Conservation (phyloP, 2,113 vertebrate species). For the Gyps fulvus region DNA sequence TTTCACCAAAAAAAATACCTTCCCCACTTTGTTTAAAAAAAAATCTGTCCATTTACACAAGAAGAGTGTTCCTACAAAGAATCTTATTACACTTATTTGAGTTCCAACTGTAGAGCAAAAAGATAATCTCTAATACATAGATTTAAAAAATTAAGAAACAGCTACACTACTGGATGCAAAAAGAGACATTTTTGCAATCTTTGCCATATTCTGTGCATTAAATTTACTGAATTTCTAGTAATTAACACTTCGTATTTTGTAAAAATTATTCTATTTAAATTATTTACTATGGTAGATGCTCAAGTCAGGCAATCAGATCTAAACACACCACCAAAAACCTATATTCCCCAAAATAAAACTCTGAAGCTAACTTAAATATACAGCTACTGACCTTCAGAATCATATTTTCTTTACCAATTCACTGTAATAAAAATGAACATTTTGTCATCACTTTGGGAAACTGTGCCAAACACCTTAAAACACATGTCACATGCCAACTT, state of each 20-base stretch:
- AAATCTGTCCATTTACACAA: not conserved
- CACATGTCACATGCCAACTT: slow-evolving; percentile 80
- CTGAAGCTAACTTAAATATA: slow-evolving; percentile 40
- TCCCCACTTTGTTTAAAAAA: not conserved
- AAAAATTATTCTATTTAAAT: not conserved
- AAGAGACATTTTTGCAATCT: not conserved
- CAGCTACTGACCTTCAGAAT: slow-evolving; percentile 65
- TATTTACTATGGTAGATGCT: slow-evolving; percentile 33
- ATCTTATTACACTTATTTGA: not conserved
- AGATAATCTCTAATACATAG: not conserved
- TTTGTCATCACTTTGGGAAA: slow-evolving; percentile 81
- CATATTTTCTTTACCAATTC: slow-evolving; percentile 63
- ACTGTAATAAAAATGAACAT: slow-evolving; percentile 76
- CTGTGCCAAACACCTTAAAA: slow-evolving; percentile 81
- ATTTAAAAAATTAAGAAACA: not conserved
- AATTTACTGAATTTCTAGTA: not conserved
- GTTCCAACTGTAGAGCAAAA: not conserved
- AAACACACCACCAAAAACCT: slow-evolving; percentile 12
- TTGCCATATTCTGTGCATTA: not conserved
- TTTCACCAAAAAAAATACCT: not conserved
- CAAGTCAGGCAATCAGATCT: slow-evolving; percentile 21
- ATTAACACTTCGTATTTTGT: not conserved
- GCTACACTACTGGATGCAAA: not conserved
- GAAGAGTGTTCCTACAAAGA: not conserved
- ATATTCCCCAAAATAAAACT: slow-evolving; percentile 35